These are phyloP conservation scores for Neria commutata DNA, from an alignment of 2,888 invertebrate species.

Conservation along the genomic window DNA sequence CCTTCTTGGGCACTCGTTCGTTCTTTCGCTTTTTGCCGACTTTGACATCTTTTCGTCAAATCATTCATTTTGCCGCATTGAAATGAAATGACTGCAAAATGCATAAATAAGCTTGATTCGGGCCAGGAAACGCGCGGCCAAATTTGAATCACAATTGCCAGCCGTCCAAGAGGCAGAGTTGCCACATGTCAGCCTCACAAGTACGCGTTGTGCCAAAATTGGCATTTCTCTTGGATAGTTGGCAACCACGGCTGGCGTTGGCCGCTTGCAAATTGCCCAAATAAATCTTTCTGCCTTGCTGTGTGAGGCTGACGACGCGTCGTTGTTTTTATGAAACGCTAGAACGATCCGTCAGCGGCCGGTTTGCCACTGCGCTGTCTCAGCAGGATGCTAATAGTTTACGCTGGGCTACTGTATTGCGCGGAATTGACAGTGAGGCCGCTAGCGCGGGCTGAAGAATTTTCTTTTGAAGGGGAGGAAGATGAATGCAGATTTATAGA, in stretches of 20 bases:
- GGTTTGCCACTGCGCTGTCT: conserved; percentile 24
- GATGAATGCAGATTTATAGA: too few species aligned
- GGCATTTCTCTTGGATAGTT: conserved; percentile 11
- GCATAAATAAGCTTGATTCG: conserved; percentile 45
- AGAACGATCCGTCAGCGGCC: conserved; percentile 37
- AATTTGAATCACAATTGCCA: background rate
- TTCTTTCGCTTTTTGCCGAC: conserved; percentile 17
- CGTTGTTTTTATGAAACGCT: conserved; percentile 43
- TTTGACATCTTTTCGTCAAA: conserved; percentile 59
- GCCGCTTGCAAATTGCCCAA: background rate
- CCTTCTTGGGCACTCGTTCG: conserved; percentile 8
- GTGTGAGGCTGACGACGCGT: background rate
- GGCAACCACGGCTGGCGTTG: conserved; percentile 35
- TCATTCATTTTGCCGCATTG: conserved; percentile 59
- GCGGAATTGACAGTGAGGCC: too few species aligned
- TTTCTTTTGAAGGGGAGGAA: too few species aligned
- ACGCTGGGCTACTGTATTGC: background rate
- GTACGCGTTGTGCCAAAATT: background rate
- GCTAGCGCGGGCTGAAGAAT: too few species aligned
- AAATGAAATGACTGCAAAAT: conserved; percentile 41
- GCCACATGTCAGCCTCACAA: background rate
- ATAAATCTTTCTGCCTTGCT: background rate
- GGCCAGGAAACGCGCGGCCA: background rate
- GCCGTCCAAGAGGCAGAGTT: background rate
- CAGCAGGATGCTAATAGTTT: too few species aligned